Evolutionary conservation across 2,888 invertebrate genomes (phyloP).

Genomic region (Caenorhabditis angaria): DNA sequence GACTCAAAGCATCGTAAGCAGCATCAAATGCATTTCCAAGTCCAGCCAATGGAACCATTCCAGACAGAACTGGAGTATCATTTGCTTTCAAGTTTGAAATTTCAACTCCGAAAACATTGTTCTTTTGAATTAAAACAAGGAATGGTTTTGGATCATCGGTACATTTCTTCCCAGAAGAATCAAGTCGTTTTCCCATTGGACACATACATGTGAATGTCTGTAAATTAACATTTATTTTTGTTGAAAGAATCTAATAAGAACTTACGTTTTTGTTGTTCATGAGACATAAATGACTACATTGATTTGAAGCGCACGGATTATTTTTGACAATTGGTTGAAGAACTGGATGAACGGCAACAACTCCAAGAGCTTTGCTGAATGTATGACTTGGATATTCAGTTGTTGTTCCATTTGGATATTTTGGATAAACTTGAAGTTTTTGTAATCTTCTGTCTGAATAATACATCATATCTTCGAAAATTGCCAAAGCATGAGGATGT

Average conservation of each 20-base stretch:
- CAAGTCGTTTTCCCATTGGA: conserved; percentile 80
- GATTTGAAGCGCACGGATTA: conserved; percentile 81
- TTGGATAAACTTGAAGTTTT: conserved; percentile 68
- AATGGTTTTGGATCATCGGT: conserved; percentile 84
- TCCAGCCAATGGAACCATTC: conserved; percentile 73
- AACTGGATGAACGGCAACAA: conserved; percentile 93
- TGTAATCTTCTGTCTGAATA: conserved; percentile 77
- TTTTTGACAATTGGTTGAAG: conserved; percentile 80
- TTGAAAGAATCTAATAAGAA: not conserved
- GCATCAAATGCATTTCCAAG: conserved; percentile 82
- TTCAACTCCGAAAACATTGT: conserved; percentile 80
- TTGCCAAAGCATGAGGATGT: conserved; percentile 91
- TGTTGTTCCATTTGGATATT: conserved; percentile 71
- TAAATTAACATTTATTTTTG: conserved; percentile 8
- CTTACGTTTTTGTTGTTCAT: conserved; percentile 77
- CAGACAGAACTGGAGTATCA: conserved; percentile 75
- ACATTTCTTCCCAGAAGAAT: conserved; percentile 67
- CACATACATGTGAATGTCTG: conserved; percentile 85
- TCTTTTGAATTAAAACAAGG: conserved; percentile 88
- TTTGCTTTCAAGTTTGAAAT: conserved; percentile 46
- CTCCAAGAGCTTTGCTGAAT: conserved; percentile 84
- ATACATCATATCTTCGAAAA: conserved; percentile 94
- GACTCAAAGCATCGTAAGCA: conserved; percentile 87
- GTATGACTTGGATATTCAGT: conserved; percentile 79
- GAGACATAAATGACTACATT: conserved; percentile 90